Percentiles rank a stretch among this genome's conserved stretches.
These are phyloP conservation scores for Carcina quercana DNA, from an alignment of 2,888 invertebrate genomes.

Conservation along the genomic window DNA sequence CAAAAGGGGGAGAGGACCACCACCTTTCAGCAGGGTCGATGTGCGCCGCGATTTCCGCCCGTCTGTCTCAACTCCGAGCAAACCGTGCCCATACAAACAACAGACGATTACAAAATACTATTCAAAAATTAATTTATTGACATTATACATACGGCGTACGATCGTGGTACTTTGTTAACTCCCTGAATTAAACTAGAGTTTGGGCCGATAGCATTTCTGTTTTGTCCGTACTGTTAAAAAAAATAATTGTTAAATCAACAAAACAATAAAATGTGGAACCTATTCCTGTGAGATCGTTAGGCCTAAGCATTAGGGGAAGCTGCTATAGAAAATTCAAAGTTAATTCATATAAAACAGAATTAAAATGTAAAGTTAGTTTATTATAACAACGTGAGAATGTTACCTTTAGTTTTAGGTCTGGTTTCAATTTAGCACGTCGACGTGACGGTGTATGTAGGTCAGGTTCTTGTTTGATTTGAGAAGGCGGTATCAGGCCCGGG, in stretches of 20 bases:
- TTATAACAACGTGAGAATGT: conserved; percentile 2
- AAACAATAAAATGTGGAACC: conserved; percentile 5
- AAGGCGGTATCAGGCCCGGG: conserved; percentile 48
- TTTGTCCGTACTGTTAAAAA: conserved; percentile 15
- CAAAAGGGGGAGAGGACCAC: no score
- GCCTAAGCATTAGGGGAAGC: conserved; percentile 1
- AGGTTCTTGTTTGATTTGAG: conserved; percentile 69
- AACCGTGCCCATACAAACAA: conserved; percentile 5
- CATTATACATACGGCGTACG: conserved; percentile 13
- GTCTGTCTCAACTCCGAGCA: conserved; percentile 5
- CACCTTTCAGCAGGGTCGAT: conserved; percentile 4
- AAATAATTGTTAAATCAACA: conserved; percentile 15
- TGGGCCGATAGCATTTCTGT: conserved; percentile 15
- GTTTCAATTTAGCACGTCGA: conserved; percentile 89
- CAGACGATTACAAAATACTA: conserved; percentile 11
- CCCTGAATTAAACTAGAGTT: conserved; percentile 15
- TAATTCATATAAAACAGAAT: conserved; percentile 1
- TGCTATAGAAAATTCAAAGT: conserved; percentile 1
- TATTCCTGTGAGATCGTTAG: conserved; percentile 3
- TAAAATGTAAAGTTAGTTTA: conserved; percentile 2
- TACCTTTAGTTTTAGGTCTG: conserved; percentile 86
- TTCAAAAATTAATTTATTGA: conserved; percentile 7
- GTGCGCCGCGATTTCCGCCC: conserved; percentile 3
- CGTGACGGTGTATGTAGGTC: conserved; percentile 75
- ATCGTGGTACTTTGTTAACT: conserved; percentile 12